Percentiles rank a stretch among this genome's conserved stretches.
Evolutionary conservation across 2,113 vertebrate species (phyloP).

Genomic region (Charina bottae): DNA sequence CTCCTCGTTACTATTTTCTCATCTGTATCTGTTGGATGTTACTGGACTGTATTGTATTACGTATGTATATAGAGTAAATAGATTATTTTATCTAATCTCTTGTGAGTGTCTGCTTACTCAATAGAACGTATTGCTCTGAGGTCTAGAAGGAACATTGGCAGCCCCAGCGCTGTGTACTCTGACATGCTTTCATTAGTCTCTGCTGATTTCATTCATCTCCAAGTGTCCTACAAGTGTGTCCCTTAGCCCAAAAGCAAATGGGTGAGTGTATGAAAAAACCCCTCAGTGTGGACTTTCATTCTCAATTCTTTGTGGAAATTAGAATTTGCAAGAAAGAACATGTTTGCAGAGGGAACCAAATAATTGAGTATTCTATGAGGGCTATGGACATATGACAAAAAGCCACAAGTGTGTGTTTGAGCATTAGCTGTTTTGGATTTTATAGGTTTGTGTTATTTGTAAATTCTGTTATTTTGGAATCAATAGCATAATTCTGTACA

Average conservation of each 20-base stretch:
- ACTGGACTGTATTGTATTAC: too few relatives aligned
- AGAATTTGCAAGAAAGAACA: background rate
- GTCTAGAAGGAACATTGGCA: too few relatives aligned
- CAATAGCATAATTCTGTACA: background rate
- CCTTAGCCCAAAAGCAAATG: background rate
- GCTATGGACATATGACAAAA: background rate
- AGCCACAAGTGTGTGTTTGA: background rate
- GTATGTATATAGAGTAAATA: too few relatives aligned
- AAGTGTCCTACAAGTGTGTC: background rate
- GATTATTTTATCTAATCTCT: too few relatives aligned
- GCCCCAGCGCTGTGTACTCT: too few relatives aligned
- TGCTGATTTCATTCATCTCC: background rate
- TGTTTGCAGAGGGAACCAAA: slow-evolving; percentile 1
- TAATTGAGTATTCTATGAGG: background rate
- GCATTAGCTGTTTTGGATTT: background rate
- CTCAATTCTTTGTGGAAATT: background rate
- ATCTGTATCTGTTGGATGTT: too few relatives aligned
- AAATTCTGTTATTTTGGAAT: background rate
- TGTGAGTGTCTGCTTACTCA: too few relatives aligned
- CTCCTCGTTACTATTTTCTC: too few relatives aligned
- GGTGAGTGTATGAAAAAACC: background rate
- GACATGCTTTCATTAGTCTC: slow-evolving; percentile 8
- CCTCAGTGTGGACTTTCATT: background rate
- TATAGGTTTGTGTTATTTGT: background rate
- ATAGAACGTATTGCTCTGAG: too few relatives aligned